Evolutionary conservation across 2,797 vertebrate species (phyloP).

Genomic region (Phalloptychus januarius): DNA sequence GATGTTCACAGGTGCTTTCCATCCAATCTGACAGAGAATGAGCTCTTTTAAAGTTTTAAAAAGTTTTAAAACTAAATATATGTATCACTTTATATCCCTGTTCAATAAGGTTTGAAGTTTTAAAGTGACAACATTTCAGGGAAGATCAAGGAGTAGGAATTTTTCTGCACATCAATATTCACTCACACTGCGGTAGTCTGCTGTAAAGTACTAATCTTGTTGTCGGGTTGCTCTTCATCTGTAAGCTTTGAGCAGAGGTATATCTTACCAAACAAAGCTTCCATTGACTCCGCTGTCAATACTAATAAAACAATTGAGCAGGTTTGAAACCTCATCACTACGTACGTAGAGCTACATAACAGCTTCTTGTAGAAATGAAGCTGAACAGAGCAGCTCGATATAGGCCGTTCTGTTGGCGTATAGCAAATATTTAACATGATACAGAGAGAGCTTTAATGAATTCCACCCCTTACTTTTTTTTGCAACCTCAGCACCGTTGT

Average conservation of each 20-base stretch:
- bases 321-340: slow-evolving; percentile 8
- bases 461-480: slow-evolving; percentile 15
- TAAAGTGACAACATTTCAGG: not conserved
- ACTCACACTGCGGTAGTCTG: not conserved
- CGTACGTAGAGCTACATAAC: slow-evolving; percentile 9
- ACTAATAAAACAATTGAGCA: not conserved
- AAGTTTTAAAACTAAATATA: not conserved
- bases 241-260: not conserved
- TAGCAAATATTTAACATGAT: slow-evolving; percentile 9
- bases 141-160: not conserved
- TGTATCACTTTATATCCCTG: not conserved
- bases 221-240: not conserved
- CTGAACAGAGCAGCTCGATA: slow-evolving; percentile 12
- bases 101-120: not conserved
- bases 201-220: not conserved
- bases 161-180: not conserved
- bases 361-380: slow-evolving; percentile 12
- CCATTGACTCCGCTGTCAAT: not conserved
- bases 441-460: slow-evolving; percentile 10
- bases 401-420: not conserved
- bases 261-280: not conserved
- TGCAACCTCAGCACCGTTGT: slow-evolving; percentile 7
- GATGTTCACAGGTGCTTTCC: not conserved
- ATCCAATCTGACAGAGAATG: not conserved
- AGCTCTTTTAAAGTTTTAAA: not conserved